Base-by-base conservation (phyloP, 2,797 vertebrate genomes). In the Esox lucius region DNA sequence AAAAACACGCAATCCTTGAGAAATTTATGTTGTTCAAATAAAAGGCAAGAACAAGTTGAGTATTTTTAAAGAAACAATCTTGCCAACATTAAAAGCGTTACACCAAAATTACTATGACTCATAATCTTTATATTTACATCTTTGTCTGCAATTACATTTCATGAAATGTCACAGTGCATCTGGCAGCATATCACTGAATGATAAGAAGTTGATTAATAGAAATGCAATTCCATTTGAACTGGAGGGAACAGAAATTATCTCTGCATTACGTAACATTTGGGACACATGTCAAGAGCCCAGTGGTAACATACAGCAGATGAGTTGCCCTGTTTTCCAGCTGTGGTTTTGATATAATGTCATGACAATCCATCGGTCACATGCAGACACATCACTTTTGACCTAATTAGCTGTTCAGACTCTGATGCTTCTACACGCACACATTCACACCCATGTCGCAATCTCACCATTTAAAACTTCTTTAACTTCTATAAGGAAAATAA, bases 221-320 rank as follows among this genome's bases (percentile, higher is more conserved):
- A 65, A 73, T 26, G 56, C 72, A 73, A 73, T 73, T 73, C 49
- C 33, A 49, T 74, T 74, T 51, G 46, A 74, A 67, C 72, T 56
- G 26, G 64, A 68, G 64, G 62, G 62, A 22, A 67, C 19, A 68
- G 19, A 17, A 56, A 42, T 33, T 16, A 74, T 74, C 48, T 51
- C 62, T 22, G 66, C 24, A 11, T 16, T 65, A 33, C 28, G 24
- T 26, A 51, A 9, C 66, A 68, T 31, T n/a, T n/a, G 2, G 53
- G 22, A 56, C 6, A 56, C n/a, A 68, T 48, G 46, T 53, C 46
- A 48, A 42, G 24, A 35, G 39, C 64, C 28, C n/a, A 22, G 48
- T 49, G 72, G 72, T 17, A n/a, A 39, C 31, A 68, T 64, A 66
- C 74, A 74, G 67, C 28, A 12, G 72, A 49, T 73, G 39, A 42